Evolutionary conservation across 1,140 invertebrate species (phyloP).

Genomic region (Lanistes nyassanus): DNA sequence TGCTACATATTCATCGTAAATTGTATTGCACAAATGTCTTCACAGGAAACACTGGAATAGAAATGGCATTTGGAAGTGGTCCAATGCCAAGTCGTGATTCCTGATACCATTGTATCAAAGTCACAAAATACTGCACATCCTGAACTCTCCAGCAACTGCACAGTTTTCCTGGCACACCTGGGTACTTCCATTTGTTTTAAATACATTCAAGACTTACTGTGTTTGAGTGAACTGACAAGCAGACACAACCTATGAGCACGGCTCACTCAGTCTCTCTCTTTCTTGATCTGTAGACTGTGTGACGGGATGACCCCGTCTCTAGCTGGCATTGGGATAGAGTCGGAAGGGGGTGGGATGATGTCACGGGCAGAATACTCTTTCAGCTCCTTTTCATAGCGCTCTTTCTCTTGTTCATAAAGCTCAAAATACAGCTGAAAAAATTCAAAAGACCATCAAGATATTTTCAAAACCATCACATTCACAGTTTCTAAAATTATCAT

Average conservation of each 20-base stretch:
- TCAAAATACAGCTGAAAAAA: constrained; percentile 54
- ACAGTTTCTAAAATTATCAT: no score
- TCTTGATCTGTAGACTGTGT: constrained; percentile 25
- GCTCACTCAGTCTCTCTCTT: constrained; percentile 20
- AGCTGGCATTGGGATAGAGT: constrained; percentile 20
- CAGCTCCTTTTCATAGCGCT: constrained; percentile 47
- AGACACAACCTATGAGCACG: not conserved
- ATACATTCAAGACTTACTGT: not conserved
- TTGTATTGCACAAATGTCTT: not conserved
- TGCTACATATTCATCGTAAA: not conserved
- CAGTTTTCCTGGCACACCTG: not conserved
- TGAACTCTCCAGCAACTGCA: no score
- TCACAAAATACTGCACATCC: not conserved
- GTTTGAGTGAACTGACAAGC: not conserved
- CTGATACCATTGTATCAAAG: not conserved
- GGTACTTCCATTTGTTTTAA: not conserved
- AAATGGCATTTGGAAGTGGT: no score
- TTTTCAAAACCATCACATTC: no score
- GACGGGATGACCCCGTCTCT: constrained; percentile 14
- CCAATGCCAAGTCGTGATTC: no score
- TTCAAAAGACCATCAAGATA: not conserved
- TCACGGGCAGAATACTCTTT: constrained; percentile 34
- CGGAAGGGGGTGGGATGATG: not conserved
- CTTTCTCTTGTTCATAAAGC: constrained; percentile 54
- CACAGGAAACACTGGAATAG: not conserved